phyloP scores from a whole-genome alignment of 2,797 vertebrate species.

The Hippopotamyrus pictus region DNA sequence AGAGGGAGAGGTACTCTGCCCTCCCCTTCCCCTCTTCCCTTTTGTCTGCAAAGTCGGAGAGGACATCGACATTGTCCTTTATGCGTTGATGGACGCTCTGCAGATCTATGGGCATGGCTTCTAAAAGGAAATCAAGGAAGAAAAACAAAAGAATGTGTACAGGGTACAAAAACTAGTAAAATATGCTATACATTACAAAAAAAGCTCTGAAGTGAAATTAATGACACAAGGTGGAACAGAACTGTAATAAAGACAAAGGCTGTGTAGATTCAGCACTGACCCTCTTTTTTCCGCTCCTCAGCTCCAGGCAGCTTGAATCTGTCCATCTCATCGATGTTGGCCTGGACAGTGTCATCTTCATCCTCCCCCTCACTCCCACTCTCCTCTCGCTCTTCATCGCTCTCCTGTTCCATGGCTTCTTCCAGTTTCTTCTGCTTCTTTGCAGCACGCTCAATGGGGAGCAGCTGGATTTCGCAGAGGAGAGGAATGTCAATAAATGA shows the following conservation, averaged over 20 bases:
- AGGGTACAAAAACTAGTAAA: background rate
- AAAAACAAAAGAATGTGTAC: background rate
- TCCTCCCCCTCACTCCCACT: conserved; percentile 59
- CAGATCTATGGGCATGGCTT: conserved; percentile 68
- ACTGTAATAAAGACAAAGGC: background rate
- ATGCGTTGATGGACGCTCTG: conserved; percentile 83
- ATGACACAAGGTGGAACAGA: background rate
- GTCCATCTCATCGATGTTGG: conserved; percentile 76
- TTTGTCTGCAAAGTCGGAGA: conserved; percentile 74
- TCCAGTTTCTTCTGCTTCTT: conserved; percentile 68
- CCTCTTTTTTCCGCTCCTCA: conserved; percentile 72
- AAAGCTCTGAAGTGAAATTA: background rate
- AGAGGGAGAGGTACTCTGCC: conserved; percentile 72
- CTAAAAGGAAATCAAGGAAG: conserved; percentile 45
- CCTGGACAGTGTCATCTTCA: conserved; percentile 61
- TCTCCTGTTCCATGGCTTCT: conserved; percentile 37
- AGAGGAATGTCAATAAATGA: background rate
- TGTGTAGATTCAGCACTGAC: conserved; percentile 48
- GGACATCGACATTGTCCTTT: conserved; percentile 85
- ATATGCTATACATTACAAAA: background rate
- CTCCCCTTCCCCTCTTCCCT: conserved; percentile 78
- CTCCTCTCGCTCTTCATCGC: conserved; percentile 61
- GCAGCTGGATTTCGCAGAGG: conserved; percentile 59
- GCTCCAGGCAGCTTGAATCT: conserved; percentile 70
- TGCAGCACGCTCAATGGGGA: conserved; percentile 89